Percentiles rank a stretch among this genome's conserved stretches.
phyloP scores from a whole-genome alignment of 1,140 invertebrate genomes.

The Radopholus similis region DNA sequence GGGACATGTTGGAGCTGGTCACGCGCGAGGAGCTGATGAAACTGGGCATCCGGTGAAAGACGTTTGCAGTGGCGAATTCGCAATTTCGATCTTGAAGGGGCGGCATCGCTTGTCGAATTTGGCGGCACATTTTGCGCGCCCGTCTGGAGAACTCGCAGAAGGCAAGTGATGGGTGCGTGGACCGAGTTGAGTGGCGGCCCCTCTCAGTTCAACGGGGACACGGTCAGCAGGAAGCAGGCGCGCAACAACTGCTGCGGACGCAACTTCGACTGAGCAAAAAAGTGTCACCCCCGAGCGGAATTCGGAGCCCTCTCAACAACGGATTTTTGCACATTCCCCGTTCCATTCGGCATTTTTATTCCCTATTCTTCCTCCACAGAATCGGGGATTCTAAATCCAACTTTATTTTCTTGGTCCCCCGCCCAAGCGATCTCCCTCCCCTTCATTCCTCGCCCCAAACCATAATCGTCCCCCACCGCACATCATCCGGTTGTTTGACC shows the following conservation, averaged over 20 bases:
- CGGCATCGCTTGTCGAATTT: constrained; percentile 55
- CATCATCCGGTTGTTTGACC: no score
- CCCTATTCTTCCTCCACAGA: no score
- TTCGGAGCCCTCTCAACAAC: no score
- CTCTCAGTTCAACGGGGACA: constrained; percentile 10
- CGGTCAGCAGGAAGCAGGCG: constrained; percentile 4
- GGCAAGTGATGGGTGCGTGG: not conserved
- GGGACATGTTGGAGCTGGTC: constrained; percentile 73
- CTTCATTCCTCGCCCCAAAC: no score
- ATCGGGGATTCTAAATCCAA: no score
- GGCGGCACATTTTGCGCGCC: constrained; percentile 51
- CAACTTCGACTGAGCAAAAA: not conserved
- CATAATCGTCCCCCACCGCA: no score
- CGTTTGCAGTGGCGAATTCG: not conserved
- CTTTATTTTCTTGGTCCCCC: no score
- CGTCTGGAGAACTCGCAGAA: constrained; percentile 42
- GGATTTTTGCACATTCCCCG: no score
- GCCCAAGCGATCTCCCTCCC: no score
- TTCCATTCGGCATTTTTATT: no score
- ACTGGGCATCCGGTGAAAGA: constrained; percentile 70
- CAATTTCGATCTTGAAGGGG: constrained; percentile 47
- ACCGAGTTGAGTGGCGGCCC: not conserved
- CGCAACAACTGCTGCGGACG: not conserved
- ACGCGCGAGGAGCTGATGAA: constrained; percentile 73
- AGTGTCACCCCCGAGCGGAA: no score